Percentiles rank a stretch among this genome's conserved stretches.
Evolutionary conservation across 2,113 vertebrate species (phyloP).

Genomic region (Greenwoodochromis staneri): DNA sequence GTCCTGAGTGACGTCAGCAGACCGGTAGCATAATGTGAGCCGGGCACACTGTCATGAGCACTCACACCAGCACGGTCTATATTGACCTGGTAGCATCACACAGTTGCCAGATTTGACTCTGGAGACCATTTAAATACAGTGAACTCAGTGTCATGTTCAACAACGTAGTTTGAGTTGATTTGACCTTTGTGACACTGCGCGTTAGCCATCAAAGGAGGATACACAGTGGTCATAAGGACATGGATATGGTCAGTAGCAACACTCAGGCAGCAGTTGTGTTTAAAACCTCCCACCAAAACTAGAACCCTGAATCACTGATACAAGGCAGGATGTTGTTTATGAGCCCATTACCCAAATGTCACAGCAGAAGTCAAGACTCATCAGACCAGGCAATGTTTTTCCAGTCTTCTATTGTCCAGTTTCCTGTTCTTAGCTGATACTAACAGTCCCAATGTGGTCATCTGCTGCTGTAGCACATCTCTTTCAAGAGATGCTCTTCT

Average conservation of each 20-base stretch:
- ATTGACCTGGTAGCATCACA: background rate
- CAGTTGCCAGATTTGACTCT: background rate
- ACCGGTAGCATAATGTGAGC: fast-evolving
- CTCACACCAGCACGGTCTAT: fast-evolving
- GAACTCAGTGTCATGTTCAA: fast-evolving
- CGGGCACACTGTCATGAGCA: background rate
- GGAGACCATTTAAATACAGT: background rate
- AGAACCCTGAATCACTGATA: background rate
- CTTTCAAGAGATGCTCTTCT: background rate
- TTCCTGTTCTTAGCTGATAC: background rate
- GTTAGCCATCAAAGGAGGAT: fast-evolving
- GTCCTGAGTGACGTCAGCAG: background rate
- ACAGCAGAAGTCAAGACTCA: background rate
- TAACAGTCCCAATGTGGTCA: background rate
- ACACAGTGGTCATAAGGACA: background rate
- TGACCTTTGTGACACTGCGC: background rate
- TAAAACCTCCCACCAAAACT: background rate
- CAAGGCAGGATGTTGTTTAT: background rate
- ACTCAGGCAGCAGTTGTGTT: background rate
- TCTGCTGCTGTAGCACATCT: background rate
- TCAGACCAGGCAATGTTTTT: background rate
- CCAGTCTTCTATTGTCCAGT: background rate
- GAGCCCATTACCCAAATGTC: background rate
- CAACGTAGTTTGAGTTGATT: fast-evolving
- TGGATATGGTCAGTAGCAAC: background rate